phyloP scores from a whole-genome alignment of 1,140 invertebrate species.

The Carcinoscorpius rotundicauda region DNA sequence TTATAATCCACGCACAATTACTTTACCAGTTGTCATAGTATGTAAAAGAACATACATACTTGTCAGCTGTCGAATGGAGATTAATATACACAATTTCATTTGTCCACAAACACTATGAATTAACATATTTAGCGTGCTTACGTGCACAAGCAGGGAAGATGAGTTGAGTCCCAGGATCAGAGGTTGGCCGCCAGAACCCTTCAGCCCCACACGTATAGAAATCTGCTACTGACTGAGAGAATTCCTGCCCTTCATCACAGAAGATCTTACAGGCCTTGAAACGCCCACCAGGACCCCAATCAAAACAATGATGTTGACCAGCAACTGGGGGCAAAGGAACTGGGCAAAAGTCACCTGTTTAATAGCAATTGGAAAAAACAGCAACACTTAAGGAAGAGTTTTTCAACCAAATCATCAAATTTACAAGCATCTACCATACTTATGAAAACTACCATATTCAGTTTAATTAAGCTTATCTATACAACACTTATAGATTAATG shows the following conservation, averaged over 20 bases:
- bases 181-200: constrained; percentile 87
- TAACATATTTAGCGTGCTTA: constrained; percentile 34
- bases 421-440: too few relatives aligned
- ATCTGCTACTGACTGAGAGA: constrained; percentile 78
- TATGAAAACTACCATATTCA: too few relatives aligned
- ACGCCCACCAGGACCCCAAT: constrained; percentile 79
- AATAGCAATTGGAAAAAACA: constrained; percentile 20
- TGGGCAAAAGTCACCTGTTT: constrained; percentile 75
- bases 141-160: constrained; percentile 82
- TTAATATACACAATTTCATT: not conserved
- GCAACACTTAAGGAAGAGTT: constrained; percentile 14
- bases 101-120: not conserved
- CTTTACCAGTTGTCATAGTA: not conserved
- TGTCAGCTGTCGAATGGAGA: not conserved
- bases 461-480: too few relatives aligned
- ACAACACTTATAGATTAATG: too few relatives aligned
- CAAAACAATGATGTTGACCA: constrained; percentile 77
- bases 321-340: constrained; percentile 72
- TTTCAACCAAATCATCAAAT: too few relatives aligned
- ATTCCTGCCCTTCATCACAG: constrained; percentile 71
- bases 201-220: constrained; percentile 95
- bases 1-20: not conserved
- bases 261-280: constrained; percentile 58
- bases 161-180: constrained; percentile 58
- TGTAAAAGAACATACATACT: not conserved